phyloP scores from a whole-genome alignment of 2,797 vertebrate species.

The Melanotaenia trifasciata region DNA sequence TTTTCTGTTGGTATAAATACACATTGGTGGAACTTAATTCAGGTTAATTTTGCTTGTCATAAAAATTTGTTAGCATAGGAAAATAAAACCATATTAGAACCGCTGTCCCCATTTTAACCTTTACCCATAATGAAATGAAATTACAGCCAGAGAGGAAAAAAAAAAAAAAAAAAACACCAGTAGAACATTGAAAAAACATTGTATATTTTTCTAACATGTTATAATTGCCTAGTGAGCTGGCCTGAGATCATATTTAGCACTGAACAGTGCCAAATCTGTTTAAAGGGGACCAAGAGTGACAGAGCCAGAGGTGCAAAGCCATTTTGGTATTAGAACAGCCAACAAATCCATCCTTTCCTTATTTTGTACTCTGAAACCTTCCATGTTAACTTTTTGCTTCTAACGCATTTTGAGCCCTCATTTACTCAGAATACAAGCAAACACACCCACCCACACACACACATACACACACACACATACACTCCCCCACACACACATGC shows the following conservation, averaged over 20 bases:
- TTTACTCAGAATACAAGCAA: conserved; percentile 39
- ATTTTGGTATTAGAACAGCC: conserved; percentile 29
- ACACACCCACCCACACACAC: conserved; percentile 9
- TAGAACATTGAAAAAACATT: conserved; percentile 51
- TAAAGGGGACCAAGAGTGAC: conserved; percentile 63
- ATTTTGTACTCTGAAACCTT: conserved; percentile 25
- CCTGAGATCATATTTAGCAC: conserved; percentile 68
- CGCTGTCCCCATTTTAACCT: conserved; percentile 70
- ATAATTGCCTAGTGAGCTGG: conserved; percentile 71
- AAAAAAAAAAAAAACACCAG: conserved; percentile 39
- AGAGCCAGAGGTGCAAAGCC: conserved; percentile 47
- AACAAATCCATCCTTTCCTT: conserved; percentile 34
- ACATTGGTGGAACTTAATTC: conserved; percentile 59
- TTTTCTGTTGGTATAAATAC: conserved; percentile 54
- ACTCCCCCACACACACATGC: background rate
- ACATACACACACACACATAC: conserved; percentile 5
- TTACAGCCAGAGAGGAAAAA: conserved; percentile 42
- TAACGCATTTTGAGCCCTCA: conserved; percentile 33
- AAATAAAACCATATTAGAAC: conserved; percentile 65
- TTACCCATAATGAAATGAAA: conserved; percentile 66
- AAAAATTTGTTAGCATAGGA: conserved; percentile 62
- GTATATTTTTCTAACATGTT: conserved; percentile 74
- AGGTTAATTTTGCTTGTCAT: conserved; percentile 65
- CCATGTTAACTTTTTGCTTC: conserved; percentile 52
- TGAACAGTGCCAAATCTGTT: conserved; percentile 71